Evolutionary conservation across 2,888 invertebrate species (phyloP), one percentile per base, ranked within the genome.

Genomic region (Prostheceraeus crozeri): DNA sequence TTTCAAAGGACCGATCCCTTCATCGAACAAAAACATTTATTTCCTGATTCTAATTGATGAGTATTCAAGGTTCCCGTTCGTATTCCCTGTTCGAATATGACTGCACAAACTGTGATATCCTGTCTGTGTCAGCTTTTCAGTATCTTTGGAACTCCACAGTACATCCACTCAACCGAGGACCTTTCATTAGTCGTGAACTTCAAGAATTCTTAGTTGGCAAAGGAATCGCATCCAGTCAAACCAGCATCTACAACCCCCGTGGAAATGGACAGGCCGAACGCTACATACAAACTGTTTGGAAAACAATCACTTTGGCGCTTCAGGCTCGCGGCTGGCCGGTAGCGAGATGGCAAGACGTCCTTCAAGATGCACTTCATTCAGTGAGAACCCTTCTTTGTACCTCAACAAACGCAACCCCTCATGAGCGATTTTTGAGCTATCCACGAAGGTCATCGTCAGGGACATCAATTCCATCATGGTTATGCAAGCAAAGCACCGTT

Each of bases 171-270:
- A 64, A 64, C 35, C 21, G 65, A 35, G 63, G 65, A 14, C 4
- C 57, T 1, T 67, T 67, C 45, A 63, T 66, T 62, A 62, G 62
- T 8, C 33, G 40, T 10, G 64, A 66, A 33, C 56, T 67, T 19
- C 56, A 40, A 35, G 25, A 23, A 3, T 66, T 54, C 36, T 19
- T 64, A 6, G 4, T 16, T 3, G 27, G 46, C 2, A 16, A 52
- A 8, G 63, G 62, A 1, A 56, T 64, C 4, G 63, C 65, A 19
- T 46, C 63, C 25, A 65, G 65, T 56, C 33, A 59, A 30, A 60
- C 60, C 10, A 65, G 63, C 10, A 55, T 52, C 1, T 63, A 65
- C 28, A 62, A 65, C 45, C 58, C 63, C 8, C 30, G 23, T 53
- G 62, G 62, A 21, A 64, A 54, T 54, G 45, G 40, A 21, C 45